Conservation (phyloP, 2,113 vertebrate genomes). For the Bungarus multicinctus region DNA sequence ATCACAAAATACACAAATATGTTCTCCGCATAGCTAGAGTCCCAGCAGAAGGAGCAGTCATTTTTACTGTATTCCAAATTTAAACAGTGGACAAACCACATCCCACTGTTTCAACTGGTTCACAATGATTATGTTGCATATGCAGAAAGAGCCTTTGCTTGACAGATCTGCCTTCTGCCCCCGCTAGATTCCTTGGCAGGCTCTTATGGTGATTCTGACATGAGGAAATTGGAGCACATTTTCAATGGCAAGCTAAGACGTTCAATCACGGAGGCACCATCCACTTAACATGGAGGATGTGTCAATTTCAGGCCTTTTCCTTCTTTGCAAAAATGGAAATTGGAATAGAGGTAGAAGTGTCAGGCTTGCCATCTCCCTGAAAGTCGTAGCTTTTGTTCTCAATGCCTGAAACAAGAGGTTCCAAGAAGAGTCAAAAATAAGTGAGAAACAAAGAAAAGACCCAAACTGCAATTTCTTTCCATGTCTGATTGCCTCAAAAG, state of each 20-base stretch:
- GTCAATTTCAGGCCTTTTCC: conserved; percentile 30
- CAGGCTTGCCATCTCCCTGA: background rate
- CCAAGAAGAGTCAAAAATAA: background rate
- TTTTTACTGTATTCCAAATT: background rate
- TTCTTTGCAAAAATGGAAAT: background rate
- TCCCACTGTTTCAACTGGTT: background rate
- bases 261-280: background rate
- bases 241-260: conserved; percentile 20
- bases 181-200: background rate
- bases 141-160: background rate
- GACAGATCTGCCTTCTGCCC: conserved; percentile 25
- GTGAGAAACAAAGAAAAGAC: background rate
- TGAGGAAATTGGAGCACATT: conserved; percentile 15
- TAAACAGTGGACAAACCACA: no score
- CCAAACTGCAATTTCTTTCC: background rate
- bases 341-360: background rate
- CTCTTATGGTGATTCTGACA: background rate
- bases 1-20: background rate
- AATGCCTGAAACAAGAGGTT: conserved; percentile 22
- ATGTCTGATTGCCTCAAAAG: background rate
- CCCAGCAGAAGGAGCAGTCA: background rate
- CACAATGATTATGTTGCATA: background rate
- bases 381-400: background rate
- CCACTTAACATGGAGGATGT: conserved; percentile 33
- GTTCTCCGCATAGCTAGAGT: background rate